phyloP scores from a whole-genome alignment of 2,113 vertebrate genomes.

The Myrmecophaga tridactyla region DNA sequence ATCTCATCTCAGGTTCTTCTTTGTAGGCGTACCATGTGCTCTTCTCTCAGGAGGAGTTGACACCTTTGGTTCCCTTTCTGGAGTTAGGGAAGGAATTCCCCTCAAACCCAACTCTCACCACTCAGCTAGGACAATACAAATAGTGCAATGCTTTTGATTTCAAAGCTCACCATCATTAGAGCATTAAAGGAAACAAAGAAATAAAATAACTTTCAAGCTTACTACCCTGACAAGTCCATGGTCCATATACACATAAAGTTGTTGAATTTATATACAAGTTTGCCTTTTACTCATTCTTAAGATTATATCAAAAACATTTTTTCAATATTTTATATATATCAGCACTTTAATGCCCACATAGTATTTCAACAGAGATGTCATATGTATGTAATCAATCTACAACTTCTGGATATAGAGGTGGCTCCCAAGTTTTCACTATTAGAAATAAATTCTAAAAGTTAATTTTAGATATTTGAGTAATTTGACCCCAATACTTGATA shows the following conservation, averaged over 20 bases:
- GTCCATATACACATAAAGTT: neutral
- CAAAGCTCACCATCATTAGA: neutral
- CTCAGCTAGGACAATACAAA: neutral
- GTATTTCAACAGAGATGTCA: neutral
- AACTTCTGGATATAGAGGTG: neutral
- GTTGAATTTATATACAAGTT: neutral
- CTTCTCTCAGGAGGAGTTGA: neutral
- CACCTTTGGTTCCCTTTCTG: neutral
- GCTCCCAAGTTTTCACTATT: neutral
- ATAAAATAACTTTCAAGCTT: neutral
- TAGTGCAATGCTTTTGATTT: neutral
- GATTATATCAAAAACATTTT: neutral
- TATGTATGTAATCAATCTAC: neutral
- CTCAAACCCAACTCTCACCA: neutral
- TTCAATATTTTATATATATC: neutral
- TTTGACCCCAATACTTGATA: neutral
- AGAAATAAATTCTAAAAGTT: constrained; percentile 12
- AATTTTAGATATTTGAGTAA: neutral
- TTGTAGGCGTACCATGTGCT: neutral
- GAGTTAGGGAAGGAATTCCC: neutral
- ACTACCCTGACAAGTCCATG: neutral
- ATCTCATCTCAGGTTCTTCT: neutral
- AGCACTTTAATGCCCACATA: neutral
- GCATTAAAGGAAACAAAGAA: neutral
- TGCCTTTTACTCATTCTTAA: neutral